These are phyloP conservation scores for Boloria euphrosyne DNA, from an alignment of 2,888 invertebrate genomes.

Conservation along the genomic window DNA sequence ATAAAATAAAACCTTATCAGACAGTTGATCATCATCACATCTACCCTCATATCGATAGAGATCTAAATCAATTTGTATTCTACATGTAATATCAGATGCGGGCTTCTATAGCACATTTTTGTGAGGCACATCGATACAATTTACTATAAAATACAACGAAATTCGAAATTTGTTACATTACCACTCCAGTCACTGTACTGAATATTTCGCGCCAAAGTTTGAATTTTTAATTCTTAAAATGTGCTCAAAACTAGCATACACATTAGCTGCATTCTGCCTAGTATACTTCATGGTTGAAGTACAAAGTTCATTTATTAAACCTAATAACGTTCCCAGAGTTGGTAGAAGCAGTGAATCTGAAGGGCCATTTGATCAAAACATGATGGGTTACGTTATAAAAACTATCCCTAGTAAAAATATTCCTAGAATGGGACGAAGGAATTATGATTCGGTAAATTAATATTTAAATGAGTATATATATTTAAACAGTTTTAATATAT, in stretches of 20 bases:
- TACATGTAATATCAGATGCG: conserved; percentile 28
- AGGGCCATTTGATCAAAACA: conserved; percentile 60
- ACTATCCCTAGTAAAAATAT: conserved; percentile 70
- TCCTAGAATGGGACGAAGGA: conserved; percentile 74
- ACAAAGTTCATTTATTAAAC: conserved; percentile 70
- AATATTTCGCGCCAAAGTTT: conserved; percentile 40
- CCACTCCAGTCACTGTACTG: not conserved
- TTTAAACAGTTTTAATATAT: not conserved
- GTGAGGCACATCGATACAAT: conserved; percentile 60
- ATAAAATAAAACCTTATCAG: not conserved
- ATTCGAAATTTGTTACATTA: conserved; percentile 44
- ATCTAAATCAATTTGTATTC: conserved; percentile 49
- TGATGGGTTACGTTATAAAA: conserved; percentile 76
- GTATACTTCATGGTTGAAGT: conserved; percentile 55
- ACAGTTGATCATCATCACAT: conserved; percentile 12
- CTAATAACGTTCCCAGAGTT: conserved; percentile 73
- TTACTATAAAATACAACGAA: conserved; percentile 52
- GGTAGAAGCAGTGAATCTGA: conserved; percentile 73
- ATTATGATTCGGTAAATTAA: conserved; percentile 70
- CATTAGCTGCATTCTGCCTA: conserved; percentile 59
- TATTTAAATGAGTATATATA: not conserved
- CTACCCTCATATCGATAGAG: conserved; percentile 27
- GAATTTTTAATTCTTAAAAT: conserved; percentile 51
- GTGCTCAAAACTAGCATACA: conserved; percentile 54
- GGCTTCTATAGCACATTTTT: conserved; percentile 53